Conservation (phyloP, 2,888 invertebrate genomes). For the Cephus runcator region DNA sequence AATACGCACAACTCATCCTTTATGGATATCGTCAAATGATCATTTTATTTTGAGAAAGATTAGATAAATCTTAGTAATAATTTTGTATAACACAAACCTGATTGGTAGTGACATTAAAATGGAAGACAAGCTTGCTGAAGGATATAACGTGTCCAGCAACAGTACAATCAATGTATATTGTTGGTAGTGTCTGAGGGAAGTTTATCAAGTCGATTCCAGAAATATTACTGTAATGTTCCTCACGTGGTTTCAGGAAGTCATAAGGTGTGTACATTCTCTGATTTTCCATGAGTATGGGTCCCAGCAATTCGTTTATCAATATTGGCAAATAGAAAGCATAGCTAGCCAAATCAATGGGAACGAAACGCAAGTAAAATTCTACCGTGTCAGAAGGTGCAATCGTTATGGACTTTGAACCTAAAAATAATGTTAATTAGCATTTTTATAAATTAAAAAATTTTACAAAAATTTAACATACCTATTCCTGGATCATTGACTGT, state of each 20-base stretch:
- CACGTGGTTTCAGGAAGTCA: conserved; percentile 30
- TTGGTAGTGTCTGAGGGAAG: conserved; percentile 31
- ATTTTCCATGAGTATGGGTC: conserved; percentile 66
- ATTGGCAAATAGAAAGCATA: conserved; percentile 72
- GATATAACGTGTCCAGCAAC: conserved; percentile 34
- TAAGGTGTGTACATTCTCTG: conserved; percentile 32
- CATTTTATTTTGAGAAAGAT: neutral
- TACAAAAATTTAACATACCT: conserved; percentile 10
- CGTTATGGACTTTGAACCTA: conserved; percentile 23
- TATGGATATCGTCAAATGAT: neutral
- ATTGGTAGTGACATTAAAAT: conserved; percentile 26
- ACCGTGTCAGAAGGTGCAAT: conserved; percentile 47
- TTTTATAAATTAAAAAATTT: neutral
- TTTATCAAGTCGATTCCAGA: conserved; percentile 5
- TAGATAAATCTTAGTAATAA: neutral
- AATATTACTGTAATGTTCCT: conserved; percentile 15
- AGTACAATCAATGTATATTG: conserved; percentile 36
- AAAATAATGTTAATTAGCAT: neutral
- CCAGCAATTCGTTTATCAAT: conserved; percentile 70
- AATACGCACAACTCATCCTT: conserved; percentile 20
- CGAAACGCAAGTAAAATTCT: conserved; percentile 61
- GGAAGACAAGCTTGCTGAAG: conserved; percentile 39
- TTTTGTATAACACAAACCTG: conserved; percentile 23
- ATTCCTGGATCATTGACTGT: conserved; percentile 19
- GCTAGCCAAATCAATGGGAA: conserved; percentile 64